A percentile compares a stretch with the other conserved stretches of the same genome.
Conservation (phyloP, 2,797 vertebrate genomes). For the Heterohyrax brucei region DNA sequence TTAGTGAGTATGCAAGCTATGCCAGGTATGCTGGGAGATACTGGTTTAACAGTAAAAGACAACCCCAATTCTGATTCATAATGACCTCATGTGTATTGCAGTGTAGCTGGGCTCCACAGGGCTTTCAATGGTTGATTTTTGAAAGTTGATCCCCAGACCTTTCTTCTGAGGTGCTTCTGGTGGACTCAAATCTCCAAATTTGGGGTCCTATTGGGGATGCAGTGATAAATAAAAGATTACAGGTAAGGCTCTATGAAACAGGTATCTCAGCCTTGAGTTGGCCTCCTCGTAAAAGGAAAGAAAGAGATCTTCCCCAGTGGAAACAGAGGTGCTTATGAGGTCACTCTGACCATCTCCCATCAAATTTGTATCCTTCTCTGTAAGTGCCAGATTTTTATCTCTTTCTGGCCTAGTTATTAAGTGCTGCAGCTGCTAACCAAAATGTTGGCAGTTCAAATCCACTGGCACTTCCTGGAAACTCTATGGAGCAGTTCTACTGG, state of each 20-base stretch:
- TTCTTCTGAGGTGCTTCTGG: background rate
- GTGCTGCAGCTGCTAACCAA: too few relatives aligned
- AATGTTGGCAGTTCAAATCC: too few relatives aligned
- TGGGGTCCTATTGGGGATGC: background rate
- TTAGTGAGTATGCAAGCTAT: background rate
- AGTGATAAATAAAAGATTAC: background rate
- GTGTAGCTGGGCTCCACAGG: background rate
- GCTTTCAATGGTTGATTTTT: background rate
- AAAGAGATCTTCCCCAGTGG: background rate
- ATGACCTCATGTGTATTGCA: background rate
- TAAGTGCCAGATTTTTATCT: constrained; percentile 3
- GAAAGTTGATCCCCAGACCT: background rate
- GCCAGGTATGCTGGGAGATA: background rate
- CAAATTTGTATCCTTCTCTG: background rate
- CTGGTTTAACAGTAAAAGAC: background rate
- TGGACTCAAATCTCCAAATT: background rate
- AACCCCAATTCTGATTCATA: background rate
- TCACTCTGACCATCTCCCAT: background rate
- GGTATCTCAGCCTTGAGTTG: background rate
- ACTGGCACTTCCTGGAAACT: too few relatives aligned
- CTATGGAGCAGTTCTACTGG: too few relatives aligned
- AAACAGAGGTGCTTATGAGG: background rate
- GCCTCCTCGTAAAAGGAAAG: background rate
- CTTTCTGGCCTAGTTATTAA: background rate
- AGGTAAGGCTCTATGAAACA: background rate